Evolutionary conservation across 23 tunicate genomes (phyloP), one percentile per base, ranked within the genome.

Genomic region (Phallusia fumigata): DNA sequence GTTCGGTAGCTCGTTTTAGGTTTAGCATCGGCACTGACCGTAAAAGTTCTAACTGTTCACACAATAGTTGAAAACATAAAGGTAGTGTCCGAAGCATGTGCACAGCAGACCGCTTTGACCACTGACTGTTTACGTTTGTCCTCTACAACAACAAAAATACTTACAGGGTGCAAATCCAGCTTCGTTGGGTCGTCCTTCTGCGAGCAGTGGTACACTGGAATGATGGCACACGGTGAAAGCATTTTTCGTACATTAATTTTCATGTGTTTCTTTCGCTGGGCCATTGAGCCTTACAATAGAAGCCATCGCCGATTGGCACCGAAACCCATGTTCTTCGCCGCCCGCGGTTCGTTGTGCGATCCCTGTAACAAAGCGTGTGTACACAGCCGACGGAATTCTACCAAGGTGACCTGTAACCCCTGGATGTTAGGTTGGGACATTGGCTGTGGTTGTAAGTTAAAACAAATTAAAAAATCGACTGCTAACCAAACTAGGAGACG

Each of bases 381-480:
- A 58, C 69, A 58, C 69, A 24, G 69, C 28, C 69, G 69, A 58
- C 69, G 69, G 28, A 58, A 21, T 58, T 58, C 28, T 58, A 24
- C 69, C 28, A 58, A 58, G 69, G 69, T 58, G 69, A 58, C 69
- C 69, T 58, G 16, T 58, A 16, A 58, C 13, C 69, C 69, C 69
- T 21, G 69, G 28, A 1, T 58, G 16, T 18, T 51, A 13, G 15
- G 58, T 51, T 18, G 58, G 15, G 18, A 51, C 18, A 51, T 13
- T 51, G 58, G 18, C 18, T 51, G 18, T 13, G n/a, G n/a, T 40
- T 40, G 47, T 40, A 40, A 40, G 5, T 40, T 5, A 40, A 40
- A 40, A 40, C 47, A n/a, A n/a, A n/a, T n/a, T n/a, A n/a, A n/a
- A n/a, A n/a, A n/a, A n/a, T n/a, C n/a, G n/a, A n/a, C n/a, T n/a